Evolutionary conservation across 2,797 vertebrate species (phyloP), one percentile per base, ranked within the genome.

Genomic region (Oreortyx pictus): DNA sequence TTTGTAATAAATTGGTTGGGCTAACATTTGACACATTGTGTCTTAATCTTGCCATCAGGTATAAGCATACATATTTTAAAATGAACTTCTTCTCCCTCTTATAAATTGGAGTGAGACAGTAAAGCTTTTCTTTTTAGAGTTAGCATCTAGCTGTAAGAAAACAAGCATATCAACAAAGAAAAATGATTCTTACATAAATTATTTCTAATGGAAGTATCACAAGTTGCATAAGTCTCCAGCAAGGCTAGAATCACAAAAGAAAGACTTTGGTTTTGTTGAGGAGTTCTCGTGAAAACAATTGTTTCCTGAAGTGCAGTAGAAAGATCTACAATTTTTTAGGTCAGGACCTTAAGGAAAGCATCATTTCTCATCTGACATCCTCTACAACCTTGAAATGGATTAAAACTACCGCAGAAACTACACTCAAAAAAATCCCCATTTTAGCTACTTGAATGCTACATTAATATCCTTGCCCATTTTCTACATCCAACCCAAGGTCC

Each of bases 171-270:
- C 35, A 74, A 10, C 12, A 67, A 75, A 31, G 2, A 82, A 74
- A 56, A 67, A 2, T 5, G 0, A n/a, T 33, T 47, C 65, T 33
- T 80, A 44, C 0, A 4, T 41, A 3, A 49, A 22, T 14, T 60
- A 27, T 81, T 83, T 60, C 52, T 67, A 56, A 41, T 11, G 39
- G 37, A 82, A 91, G 16, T 57, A 29, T 29, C 27, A 52, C 50
- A 29, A 16, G 35, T 1, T 66, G 8, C 24, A 61, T 27, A 61
- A 33, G 3, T 35, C 43, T 71, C 15, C 31, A 39, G 11, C n/a
- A 81, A 52, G 20, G 11, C 7, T 81, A 25, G 64, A 6, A 75
- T 4, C 9, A 49, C 10, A 41, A 37, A 60, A 83, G 11, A 35
- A 77, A 87, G 60, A 52, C 5, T 35, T 6, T 4, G 1, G 4